These are phyloP conservation scores for Cheilosia pagana DNA, from an alignment of 2,888 invertebrate species.

Conservation along the genomic window DNA sequence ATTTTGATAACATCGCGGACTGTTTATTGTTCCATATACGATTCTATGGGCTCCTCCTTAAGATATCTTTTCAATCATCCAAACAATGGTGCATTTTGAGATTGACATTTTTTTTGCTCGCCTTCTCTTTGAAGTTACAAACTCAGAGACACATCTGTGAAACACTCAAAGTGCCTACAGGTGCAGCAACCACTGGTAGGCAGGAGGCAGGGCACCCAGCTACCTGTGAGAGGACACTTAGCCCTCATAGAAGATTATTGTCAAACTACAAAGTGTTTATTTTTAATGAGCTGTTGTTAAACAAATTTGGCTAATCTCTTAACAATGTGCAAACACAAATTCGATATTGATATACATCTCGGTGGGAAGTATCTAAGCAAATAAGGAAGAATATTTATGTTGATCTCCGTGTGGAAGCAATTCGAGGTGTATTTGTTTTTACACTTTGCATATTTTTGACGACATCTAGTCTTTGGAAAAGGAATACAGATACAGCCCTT, in stretches of 20 bases:
- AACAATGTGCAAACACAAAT: constrained; percentile 45
- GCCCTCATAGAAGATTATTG: constrained; percentile 21
- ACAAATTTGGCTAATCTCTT: constrained; percentile 69
- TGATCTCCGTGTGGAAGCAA: constrained; percentile 17
- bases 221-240: constrained; percentile 26
- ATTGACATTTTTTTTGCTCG: constrained; percentile 1
- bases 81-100: constrained; percentile 13
- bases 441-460: neutral
- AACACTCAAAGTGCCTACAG: constrained; percentile 34
- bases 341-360: constrained; percentile 21
- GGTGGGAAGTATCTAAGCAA: constrained; percentile 2
- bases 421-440: neutral
- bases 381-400: neutral
- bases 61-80: neutral
- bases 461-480: neutral
- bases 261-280: constrained; percentile 63
- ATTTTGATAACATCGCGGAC: constrained; percentile 14
- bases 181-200: constrained; percentile 15
- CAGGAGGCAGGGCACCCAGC: neutral
- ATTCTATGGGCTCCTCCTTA: constrained; percentile 6
- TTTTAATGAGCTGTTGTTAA: constrained; percentile 70
- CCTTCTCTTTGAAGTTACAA: neutral
- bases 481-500: neutral
- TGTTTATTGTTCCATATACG: neutral
- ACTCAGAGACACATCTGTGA: constrained; percentile 3